A percentile compares a stretch with the other conserved stretches of the same genome.
Evolutionary conservation across 2,113 vertebrate species (phyloP).

Genomic region (Circaetus gallicus): DNA sequence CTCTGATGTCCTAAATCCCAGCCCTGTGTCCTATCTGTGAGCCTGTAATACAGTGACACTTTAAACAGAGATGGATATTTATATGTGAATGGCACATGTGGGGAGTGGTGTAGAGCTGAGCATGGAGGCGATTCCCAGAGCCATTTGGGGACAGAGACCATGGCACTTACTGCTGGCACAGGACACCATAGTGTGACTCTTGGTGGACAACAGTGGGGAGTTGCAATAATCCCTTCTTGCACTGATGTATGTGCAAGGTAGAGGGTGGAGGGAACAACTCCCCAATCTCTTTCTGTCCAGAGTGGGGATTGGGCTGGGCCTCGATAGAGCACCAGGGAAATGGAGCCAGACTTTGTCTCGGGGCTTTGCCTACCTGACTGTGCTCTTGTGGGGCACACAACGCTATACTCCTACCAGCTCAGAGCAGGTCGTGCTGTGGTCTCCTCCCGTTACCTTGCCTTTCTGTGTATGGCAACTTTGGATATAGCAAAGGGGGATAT

Average conservation of each 20-base stretch:
- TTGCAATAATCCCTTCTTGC: background rate
- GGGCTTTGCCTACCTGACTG: background rate
- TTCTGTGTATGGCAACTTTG: background rate
- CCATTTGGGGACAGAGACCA: background rate
- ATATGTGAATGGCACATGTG: background rate
- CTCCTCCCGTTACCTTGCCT: background rate
- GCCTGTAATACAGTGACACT: background rate
- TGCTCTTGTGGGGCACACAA: background rate
- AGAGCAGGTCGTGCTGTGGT: background rate
- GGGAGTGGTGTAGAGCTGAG: background rate
- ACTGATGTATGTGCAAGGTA: background rate
- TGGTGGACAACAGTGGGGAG: rapidly evolving
- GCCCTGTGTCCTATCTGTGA: rapidly evolving
- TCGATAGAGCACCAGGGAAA: background rate
- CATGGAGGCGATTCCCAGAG: background rate
- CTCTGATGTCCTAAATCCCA: background rate
- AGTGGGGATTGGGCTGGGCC: background rate
- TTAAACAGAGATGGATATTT: background rate
- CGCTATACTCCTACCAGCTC: background rate
- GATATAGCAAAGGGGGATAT: background rate
- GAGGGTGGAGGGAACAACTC: background rate
- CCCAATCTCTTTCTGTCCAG: background rate
- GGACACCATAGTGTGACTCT: background rate
- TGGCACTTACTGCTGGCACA: background rate
- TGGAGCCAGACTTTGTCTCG: background rate